Conservation (phyloP, 2,797 vertebrate genomes). For the Cheirogaleus major region DNA sequence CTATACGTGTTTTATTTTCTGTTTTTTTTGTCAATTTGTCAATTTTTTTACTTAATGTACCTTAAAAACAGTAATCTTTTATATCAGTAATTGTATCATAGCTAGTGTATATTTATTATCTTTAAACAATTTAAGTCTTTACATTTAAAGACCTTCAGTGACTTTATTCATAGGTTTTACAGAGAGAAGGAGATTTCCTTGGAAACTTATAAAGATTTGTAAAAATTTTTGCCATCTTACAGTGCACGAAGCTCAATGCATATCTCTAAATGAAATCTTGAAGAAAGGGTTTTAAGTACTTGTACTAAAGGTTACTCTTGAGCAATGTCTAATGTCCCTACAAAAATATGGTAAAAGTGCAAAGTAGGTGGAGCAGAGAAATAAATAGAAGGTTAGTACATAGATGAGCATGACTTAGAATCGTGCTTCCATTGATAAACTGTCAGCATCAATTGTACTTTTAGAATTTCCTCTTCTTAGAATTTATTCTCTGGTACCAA, state of each 20-base stretch:
- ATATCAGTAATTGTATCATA: neutral
- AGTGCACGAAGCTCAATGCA: neutral
- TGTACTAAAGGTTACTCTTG: conserved; percentile 62
- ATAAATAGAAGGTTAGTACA: conserved; percentile 53
- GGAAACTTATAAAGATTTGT: conserved; percentile 43
- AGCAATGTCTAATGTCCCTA: conserved; percentile 51
- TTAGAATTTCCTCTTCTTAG: conserved; percentile 66
- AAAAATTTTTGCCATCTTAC: conserved; percentile 3
- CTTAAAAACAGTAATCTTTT: neutral
- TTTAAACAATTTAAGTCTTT: neutral
- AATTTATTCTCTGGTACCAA: conserved; percentile 74
- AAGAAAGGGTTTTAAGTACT: conserved; percentile 50
- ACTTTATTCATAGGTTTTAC: neutral
- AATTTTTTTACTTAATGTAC: neutral
- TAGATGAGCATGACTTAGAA: conserved; percentile 48
- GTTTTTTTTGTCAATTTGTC: neutral
- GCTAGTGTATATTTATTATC: neutral
- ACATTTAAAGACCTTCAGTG: neutral
- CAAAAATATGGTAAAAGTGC: conserved; percentile 59
- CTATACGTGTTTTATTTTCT: neutral
- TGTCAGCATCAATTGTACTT: conserved; percentile 78
- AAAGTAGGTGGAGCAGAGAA: conserved; percentile 45
- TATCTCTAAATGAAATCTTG: conserved; percentile 60
- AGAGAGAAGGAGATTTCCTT: neutral
- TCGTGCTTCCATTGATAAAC: conserved; percentile 70